Conservation (phyloP, 2,888 invertebrate genomes). For the Agrochola lychnidis region DNA sequence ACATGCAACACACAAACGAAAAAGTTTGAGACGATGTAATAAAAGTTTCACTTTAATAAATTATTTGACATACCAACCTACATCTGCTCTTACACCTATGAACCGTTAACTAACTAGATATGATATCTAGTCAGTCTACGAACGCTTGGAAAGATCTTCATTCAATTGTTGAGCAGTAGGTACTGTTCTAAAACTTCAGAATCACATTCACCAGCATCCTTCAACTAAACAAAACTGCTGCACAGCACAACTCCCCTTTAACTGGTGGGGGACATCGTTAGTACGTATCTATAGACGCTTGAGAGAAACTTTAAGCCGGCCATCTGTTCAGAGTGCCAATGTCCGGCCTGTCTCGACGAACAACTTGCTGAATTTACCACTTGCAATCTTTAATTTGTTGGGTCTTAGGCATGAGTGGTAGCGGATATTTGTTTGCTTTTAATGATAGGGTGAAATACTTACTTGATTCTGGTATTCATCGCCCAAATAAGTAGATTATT, state of each 20-base stretch:
- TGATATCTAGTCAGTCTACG: too few species aligned
- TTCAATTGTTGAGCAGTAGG: neutral
- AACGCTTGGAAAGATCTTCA: neutral
- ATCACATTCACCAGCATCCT: neutral
- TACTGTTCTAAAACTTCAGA: neutral
- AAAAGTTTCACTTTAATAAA: too few species aligned
- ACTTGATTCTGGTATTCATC: neutral
- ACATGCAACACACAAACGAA: too few species aligned
- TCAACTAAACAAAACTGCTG: slow-evolving; percentile 31
- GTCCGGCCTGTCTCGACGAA: slow-evolving; percentile 61
- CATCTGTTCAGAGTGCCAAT: slow-evolving; percentile 66
- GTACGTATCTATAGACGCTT: slow-evolving; percentile 52
- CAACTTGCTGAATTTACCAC: slow-evolving; percentile 69
- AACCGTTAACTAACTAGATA: too few species aligned
- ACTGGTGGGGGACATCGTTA: slow-evolving; percentile 35
- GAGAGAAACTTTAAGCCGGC: slow-evolving; percentile 62
- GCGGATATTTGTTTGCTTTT: neutral
- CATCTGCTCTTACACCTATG: too few species aligned
- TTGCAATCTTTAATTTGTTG: slow-evolving; percentile 64
- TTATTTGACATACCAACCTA: too few species aligned
- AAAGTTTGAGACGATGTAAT: too few species aligned
- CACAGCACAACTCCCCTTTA: slow-evolving; percentile 31
- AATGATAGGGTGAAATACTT: neutral
- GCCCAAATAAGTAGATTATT: neutral
- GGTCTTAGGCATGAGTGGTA: slow-evolving; percentile 11